These are phyloP conservation scores for Ivindomyrus marchei DNA, from an alignment of 2,113 vertebrate species.

Conservation along the genomic window DNA sequence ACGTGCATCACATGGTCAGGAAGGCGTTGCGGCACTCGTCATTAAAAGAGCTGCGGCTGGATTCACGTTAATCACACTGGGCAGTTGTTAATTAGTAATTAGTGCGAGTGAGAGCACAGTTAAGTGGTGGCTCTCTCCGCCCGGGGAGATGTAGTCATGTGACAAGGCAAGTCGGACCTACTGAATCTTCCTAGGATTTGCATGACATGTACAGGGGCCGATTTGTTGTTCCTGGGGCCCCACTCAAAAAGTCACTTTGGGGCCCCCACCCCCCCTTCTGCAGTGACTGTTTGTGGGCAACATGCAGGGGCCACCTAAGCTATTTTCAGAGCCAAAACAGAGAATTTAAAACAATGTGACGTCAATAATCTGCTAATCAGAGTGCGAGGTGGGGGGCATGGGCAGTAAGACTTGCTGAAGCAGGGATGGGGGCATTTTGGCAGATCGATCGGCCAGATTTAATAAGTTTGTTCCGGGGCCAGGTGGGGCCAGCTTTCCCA, in stretches of 20 bases:
- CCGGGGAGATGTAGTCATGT: not conserved
- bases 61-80: slow-evolving; percentile 5
- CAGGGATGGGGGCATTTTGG: not conserved
- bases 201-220: not conserved
- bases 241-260: not conserved
- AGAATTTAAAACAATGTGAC: not conserved
- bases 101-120: not conserved
- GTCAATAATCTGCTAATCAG: not conserved
- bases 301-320: not conserved
- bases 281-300: not conserved
- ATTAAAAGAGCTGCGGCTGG: not conserved
- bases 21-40: not conserved
- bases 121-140: not conserved
- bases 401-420: not conserved
- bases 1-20: not conserved
- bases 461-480: not conserved
- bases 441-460: not conserved
- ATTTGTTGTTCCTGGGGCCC: not conserved
- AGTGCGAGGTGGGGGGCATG: not conserved
- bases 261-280: not conserved
- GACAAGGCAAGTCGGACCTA: not conserved
- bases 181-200: not conserved
- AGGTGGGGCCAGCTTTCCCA: not conserved
- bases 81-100: slow-evolving; percentile 7
- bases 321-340: not conserved